Base-by-base conservation (phyloP, 2,797 vertebrate genomes). In the Eulemur mongoz region DNA sequence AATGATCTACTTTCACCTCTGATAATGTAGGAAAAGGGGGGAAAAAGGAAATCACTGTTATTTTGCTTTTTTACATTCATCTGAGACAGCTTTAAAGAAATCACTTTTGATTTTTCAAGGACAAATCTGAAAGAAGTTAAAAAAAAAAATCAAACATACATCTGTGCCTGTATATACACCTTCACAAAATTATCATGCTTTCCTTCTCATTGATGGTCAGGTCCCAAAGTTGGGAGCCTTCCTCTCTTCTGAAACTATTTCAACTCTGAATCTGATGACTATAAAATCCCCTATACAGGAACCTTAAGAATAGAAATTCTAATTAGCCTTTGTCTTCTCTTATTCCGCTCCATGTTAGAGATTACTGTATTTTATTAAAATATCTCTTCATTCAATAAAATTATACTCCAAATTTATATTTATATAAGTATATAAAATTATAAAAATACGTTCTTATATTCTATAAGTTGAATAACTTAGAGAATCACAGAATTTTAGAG, bases 251-350 rank as follows among this genome's bases (percentile, higher is more conserved):
- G 32, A 94, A 96, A 96, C 96, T 89, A 98, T 96, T 94, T 96
- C 89, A 97, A 97, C 90, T 95, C 98, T 54, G 69, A 96, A 97
- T 95, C 83, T 96, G 97, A 98, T 25, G 76, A 95, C 70, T 95
- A 97, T 83, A 95, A 95, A 97, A 73, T 87, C 9, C 75, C 32
- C 92, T 98, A 95, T 27, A 97, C 85, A 95, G 94, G 57, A 93
- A 96, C 94, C 81, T 81, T 93, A 95, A 43, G 35, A 43, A 40
- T 86, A 91, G 32, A 97, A 97, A 98, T 96, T 85, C 75, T 83
- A 98, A 98, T 99, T 98, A 98, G 98, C 97, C 94, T 96, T 97
- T 98, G 96, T 91, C 96, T 97, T 95, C 93, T 97, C 97, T 98
- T 97, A 98, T 97, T 97, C 89, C 97, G 79, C 73, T 98, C 82